Base-by-base conservation (phyloP, 2,113 vertebrate genomes). In the Amphiprion ocellaris region DNA sequence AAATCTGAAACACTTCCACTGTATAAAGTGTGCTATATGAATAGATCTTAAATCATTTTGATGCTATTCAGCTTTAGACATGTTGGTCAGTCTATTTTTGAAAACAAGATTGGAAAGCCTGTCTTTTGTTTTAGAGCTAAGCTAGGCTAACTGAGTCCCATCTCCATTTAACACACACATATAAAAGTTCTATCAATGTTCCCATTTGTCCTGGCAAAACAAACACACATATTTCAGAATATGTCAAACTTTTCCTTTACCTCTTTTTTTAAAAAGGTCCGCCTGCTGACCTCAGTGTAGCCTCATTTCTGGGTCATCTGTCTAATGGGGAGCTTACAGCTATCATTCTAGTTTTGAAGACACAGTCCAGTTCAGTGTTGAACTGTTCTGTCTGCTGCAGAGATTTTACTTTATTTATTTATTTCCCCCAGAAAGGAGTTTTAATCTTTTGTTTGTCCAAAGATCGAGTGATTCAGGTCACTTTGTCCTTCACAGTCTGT, bases 381-480 rank as follows among this genome's bases (percentile, higher is more conserved):
- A 37, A 58, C 37, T 61, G 11, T 59, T 60, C 30, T 63, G 61
- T n/a, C 56, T 65, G 72, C 77, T 56, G 74, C 64, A 58, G 61
- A 77, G 61, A 68, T 86, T 69, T 84, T 1, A 59, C 67, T 53
- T 76, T 26, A 82, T 90, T 82, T 83, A 85, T 82, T 80, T 80
- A 76, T 89, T 83, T 67, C 54, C 49, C 61, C 16, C 54, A 63
- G n/a, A 69, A 73, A 67, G 56, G 53, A 79, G 55, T 61, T 79
- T 89, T 88, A 90, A 90, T 89, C 83, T 86, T 87, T 58, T 12
- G 21, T 75, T 85, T 79, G 69, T 65, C 84, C 82, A 83, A 82
- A 87, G 81, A 80, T 79, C 5, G 55, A 78, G 53, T 75, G 73
- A 92, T 89, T 82, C 77, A 83, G 84, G 85, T 84, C 84, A 28